These are phyloP conservation scores for Takifugu rubripes DNA, from an alignment of 2,797 vertebrate species.

Conservation along the genomic window DNA sequence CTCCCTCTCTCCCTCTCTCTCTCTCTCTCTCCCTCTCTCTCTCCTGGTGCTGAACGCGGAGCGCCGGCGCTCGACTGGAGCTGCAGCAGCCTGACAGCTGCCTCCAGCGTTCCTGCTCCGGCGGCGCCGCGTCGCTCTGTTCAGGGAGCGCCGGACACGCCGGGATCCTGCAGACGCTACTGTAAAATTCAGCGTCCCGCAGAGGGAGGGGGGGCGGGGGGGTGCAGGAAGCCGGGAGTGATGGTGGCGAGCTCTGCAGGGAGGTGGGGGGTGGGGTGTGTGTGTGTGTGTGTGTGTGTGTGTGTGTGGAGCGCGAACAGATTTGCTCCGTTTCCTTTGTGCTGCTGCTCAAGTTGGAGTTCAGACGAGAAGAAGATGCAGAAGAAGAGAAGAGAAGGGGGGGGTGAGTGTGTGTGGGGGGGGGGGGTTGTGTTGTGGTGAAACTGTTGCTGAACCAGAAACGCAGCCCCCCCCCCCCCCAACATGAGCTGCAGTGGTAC, in stretches of 20 bases:
- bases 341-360: slow-evolving; percentile 48
- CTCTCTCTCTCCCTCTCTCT: slow-evolving; percentile 56
- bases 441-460: too few relatives aligned
- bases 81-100: slow-evolving; percentile 68
- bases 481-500: too few relatives aligned
- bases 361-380: too few relatives aligned
- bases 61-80: slow-evolving; percentile 61
- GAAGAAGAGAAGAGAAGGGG: too few relatives aligned
- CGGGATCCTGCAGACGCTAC: slow-evolving; percentile 67
- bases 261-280: slow-evolving; percentile 27
- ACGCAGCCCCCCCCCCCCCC: too few relatives aligned
- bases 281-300: too few relatives aligned
- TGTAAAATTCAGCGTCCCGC: slow-evolving; percentile 64
- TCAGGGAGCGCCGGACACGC: slow-evolving; percentile 55
- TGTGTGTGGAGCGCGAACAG: slow-evolving; percentile 37
- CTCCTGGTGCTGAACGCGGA: slow-evolving; percentile 38
- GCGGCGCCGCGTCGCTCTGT: slow-evolving; percentile 59
- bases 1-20: slow-evolving; percentile 27
- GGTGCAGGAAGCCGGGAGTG: neutral
- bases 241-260: neutral
- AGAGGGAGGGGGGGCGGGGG: slow-evolving; percentile 10
- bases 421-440: too few relatives aligned
- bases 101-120: slow-evolving; percentile 70
- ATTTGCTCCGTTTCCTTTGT: slow-evolving; percentile 41
- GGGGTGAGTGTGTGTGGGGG: too few relatives aligned